A percentile compares a stretch with the other conserved stretches of the same genome.
These are phyloP conservation scores for Pipistrellus pipistrellus DNA, from an alignment of 2,797 vertebrate species.

Conservation along the genomic window DNA sequence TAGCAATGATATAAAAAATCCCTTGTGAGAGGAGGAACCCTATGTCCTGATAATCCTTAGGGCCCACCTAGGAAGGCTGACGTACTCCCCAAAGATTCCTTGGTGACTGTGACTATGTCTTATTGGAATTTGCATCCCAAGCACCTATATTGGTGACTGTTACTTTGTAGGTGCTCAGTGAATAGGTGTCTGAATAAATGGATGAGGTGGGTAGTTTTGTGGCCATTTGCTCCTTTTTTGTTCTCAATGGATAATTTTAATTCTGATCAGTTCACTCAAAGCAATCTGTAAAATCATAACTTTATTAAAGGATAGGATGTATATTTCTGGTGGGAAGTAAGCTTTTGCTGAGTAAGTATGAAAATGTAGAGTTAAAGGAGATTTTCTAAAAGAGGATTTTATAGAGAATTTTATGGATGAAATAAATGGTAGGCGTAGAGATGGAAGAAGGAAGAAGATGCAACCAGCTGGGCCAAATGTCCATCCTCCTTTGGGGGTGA, in stretches of 20 bases:
- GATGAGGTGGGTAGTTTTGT: not conserved
- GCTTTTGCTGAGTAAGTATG: not conserved
- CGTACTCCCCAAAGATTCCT: not conserved
- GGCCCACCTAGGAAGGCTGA: not conserved
- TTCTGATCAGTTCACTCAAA: not conserved
- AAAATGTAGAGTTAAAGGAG: not conserved
- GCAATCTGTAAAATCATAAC: not conserved
- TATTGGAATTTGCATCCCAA: constrained; percentile 5
- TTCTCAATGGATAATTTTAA: not conserved
- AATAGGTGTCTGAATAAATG: not conserved
- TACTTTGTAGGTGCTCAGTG: not conserved
- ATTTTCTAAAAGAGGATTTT: not conserved
- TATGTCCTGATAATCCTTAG: not conserved
- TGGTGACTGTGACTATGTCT: not conserved
- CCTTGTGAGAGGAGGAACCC: not conserved
- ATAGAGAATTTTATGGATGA: not conserved
- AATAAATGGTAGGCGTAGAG: not conserved
- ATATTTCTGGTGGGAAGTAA: not conserved
- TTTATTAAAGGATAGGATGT: not conserved
- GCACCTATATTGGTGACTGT: not conserved
- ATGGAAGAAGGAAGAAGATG: not conserved
- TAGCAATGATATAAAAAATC: not conserved
- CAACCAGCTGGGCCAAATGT: not conserved
- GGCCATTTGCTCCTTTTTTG: not conserved
- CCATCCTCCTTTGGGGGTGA: not conserved